Evolutionary conservation across 2,888 invertebrate genomes (phyloP), one percentile per base, ranked within the genome.

Genomic region (Limnephilus auricula): DNA sequence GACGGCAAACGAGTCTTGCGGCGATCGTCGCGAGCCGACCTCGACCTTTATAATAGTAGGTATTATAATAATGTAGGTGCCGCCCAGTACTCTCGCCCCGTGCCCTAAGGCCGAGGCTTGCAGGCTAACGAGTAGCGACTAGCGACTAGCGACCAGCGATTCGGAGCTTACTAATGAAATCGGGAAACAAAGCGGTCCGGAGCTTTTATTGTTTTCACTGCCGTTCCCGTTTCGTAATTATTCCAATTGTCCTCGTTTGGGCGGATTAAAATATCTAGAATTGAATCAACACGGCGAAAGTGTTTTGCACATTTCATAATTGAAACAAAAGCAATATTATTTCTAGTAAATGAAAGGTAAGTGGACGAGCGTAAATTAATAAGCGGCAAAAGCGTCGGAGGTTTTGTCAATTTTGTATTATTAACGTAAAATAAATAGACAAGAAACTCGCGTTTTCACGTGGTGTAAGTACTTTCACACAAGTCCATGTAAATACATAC

Each of bases 41-140:
- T 90, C 90, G 90, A 90, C 90, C 90, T 90, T 90, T 90, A 89
- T 82, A 86, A 34, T 34, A 6, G 34, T 32, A 82, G 31, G 40
- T 87, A 30, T 87, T 87, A 88, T 79, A 78, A 15, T 45, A 78
- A 87, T 79, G 87, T 87, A 78, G 87, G 87, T 87, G 87, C 87
- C 87, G 79, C 34, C 34, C 34, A 5, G 34, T 34, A 40, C 45
- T 45, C 45, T 45, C 45, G 45, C 45, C 45, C 45, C 45, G 83
- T 82, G 34, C 13, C 32, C 37, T 9, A 9, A 34, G 34, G 32
- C 83, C 0, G 18, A 25, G 83, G 83, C 25, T 9, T 65, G 9
- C 25, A 9, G 65, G n/a, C 65, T 65, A 13, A 18, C 15, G 2
- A 18, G 18, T 37, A 13, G 12, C 45, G 40, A 12, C 40, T 40